A percentile compares a stretch with the other conserved stretches of the same genome.
Evolutionary conservation across 2,888 invertebrate species (phyloP).

Genomic region (Eristalis pertinax): DNA sequence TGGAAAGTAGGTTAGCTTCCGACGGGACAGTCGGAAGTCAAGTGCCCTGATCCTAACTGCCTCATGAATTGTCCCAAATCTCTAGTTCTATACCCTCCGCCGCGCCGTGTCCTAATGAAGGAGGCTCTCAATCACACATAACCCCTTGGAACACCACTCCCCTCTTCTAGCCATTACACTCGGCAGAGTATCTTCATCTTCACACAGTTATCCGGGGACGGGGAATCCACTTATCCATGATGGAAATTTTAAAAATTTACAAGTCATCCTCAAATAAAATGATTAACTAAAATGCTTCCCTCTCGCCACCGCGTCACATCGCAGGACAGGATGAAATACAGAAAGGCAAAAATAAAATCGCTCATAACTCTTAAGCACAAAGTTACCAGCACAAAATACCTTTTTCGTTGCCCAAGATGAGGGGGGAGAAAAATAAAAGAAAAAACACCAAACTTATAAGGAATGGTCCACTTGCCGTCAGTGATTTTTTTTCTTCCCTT

Average conservation of each 20-base stretch:
- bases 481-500: slow-evolving; percentile 10
- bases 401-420: neutral
- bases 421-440: neutral
- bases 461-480: slow-evolving; percentile 2
- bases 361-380: slow-evolving; percentile 8
- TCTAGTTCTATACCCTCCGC: too few relatives aligned
- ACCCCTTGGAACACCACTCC: neutral
- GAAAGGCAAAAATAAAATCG: neutral
- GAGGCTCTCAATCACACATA: too few relatives aligned
- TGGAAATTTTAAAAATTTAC: slow-evolving; percentile 31
- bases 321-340: neutral
- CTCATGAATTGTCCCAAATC: too few relatives aligned
- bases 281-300: slow-evolving; percentile 29
- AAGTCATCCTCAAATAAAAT: slow-evolving; percentile 35
- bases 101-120: too few relatives aligned
- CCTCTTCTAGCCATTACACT: neutral
- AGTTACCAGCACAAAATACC: slow-evolving; percentile 3
- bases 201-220: neutral
- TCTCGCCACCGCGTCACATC: neutral
- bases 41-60: too few relatives aligned
- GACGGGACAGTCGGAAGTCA: too few relatives aligned
- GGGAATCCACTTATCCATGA: slow-evolving; percentile 30
- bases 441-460: neutral
- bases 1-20: too few relatives aligned
- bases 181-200: neutral